Evolutionary conservation across 2,888 invertebrate species (phyloP), one percentile per base, ranked within the genome.

Genomic region (Coleophora flavipennella): DNA sequence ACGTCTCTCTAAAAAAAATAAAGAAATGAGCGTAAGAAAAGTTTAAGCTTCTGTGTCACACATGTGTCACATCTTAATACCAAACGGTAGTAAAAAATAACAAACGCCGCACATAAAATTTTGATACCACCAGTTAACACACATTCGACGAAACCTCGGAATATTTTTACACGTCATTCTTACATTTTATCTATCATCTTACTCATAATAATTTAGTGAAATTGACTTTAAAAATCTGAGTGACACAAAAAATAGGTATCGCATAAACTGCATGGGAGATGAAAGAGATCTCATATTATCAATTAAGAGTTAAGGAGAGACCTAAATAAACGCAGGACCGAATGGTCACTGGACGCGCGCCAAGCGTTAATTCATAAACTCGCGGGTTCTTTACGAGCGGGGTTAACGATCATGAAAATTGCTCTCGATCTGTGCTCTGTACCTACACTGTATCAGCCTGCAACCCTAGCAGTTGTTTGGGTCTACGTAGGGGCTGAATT

Each of bases 361-460:
- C 81, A 81, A 73, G 57, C 57, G 63, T 69, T 77, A 76, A 78
- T 79, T 80, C 77, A 74, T 77, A 74, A 71, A 71, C 61, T 64
- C 67, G 59, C 62, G 56, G n/a, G 56, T 57, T 59, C 62, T 77
- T 73, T 75, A 72, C 62, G 76, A 66, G 55, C 51, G 46, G 53
- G 55, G 58, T 62, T 73, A 70, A 74, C 66, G 64, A 62, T 65
- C 61, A 59, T 55, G 63, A 54, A 62, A 63, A 65, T 64, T 58
- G 58, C 57, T 48, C 53, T 46, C 51, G 50, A 53, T 38, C 20
- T 6, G 20, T 20, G 6, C 20, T 4, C 20, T 20, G 20, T 20
- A 20, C n/a, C n/a, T n/a, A n/a, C n/a, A n/a, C n/a, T n/a, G n/a
- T n/a, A n/a, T n/a, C n/a, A n/a, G n/a, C n/a, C n/a, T n/a, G n/a